Conservation (phyloP, 2,888 invertebrate species). For the Drosophila setosimentum region DNA sequence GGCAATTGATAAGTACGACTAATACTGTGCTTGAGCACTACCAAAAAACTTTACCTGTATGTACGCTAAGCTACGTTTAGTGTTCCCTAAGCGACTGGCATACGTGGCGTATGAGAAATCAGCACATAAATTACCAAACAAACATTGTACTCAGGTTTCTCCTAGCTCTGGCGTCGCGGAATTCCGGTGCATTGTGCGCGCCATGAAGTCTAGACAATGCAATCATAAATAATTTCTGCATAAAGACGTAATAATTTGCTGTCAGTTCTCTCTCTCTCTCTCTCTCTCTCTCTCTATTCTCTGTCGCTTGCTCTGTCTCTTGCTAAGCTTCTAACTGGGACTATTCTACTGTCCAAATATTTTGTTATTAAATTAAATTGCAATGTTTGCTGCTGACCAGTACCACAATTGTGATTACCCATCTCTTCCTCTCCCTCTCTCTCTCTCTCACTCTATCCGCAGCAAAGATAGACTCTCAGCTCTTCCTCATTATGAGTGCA, state of each 20-base stretch:
- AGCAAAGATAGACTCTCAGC: not conserved
- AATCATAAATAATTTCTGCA: conserved; percentile 79
- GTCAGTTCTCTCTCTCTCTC: conserved; percentile 1
- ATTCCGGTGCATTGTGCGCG: conserved; percentile 75
- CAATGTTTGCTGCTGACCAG: conserved; percentile 75
- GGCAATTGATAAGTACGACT: not conserved
- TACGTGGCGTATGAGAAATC: conserved; percentile 72
- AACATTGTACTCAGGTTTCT: conserved; percentile 51
- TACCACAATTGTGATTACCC: conserved; percentile 30
- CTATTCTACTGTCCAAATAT: conserved; percentile 59
- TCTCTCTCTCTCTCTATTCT: not conserved
- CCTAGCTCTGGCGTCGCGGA: conserved; percentile 56
- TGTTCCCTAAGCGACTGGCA: conserved; percentile 34
- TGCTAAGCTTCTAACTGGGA: conserved; percentile 30
- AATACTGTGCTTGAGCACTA: not conserved
- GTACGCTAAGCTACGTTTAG: conserved; percentile 37
- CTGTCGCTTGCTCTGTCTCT: not conserved
- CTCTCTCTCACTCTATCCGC: conserved; percentile 37
- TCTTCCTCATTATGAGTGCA: conserved; percentile 62
- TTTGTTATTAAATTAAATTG: conserved; percentile 79
- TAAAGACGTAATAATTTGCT: conserved; percentile 76
- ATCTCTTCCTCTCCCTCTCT: conserved; percentile 48
- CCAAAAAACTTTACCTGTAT: conserved; percentile 1
- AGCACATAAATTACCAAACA: conserved; percentile 63
- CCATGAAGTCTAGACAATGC: conserved; percentile 76